phyloP scores from a whole-genome alignment of 1,140 invertebrate species.

The Stegodyphus mimosarum region DNA sequence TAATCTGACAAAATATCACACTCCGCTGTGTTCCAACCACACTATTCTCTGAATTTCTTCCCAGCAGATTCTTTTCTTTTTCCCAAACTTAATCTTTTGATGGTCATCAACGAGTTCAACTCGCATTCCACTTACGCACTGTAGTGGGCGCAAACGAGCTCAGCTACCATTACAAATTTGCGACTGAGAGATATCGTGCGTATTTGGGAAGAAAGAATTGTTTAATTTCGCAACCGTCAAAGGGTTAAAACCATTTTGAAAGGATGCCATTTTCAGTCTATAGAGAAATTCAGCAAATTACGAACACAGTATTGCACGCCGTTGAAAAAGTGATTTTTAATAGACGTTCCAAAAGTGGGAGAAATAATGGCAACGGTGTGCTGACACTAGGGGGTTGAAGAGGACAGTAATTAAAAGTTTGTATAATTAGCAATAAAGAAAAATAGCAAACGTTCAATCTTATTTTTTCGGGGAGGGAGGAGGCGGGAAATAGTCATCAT shows the following conservation, averaged over 20 bases:
- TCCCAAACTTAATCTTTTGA: neutral
- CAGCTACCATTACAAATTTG: too few relatives aligned
- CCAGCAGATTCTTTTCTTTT: neutral
- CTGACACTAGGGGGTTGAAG: neutral
- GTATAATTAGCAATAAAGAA: too few relatives aligned
- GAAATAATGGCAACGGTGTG: neutral
- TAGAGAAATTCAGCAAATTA: neutral
- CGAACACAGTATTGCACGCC: neutral
- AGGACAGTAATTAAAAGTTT: neutral
- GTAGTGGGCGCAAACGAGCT: too few relatives aligned
- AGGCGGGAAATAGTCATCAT: too few relatives aligned
- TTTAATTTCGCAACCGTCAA: too few relatives aligned
- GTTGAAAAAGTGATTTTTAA: neutral
- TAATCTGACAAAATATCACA: neutral
- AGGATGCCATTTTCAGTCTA: neutral
- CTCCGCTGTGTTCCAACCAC: neutral
- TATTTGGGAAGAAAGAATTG: too few relatives aligned
- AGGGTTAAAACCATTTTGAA: neutral
- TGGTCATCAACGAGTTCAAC: neutral
- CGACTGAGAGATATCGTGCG: too few relatives aligned
- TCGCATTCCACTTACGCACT: too few relatives aligned
- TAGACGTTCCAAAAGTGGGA: neutral
- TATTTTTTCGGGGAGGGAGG: too few relatives aligned
- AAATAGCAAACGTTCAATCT: too few relatives aligned
- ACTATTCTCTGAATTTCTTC: neutral